A percentile compares a stretch with the other conserved stretches of the same genome.
phyloP scores from a whole-genome alignment of 2,888 invertebrate genomes.

The Aricia artaxerxes region DNA sequence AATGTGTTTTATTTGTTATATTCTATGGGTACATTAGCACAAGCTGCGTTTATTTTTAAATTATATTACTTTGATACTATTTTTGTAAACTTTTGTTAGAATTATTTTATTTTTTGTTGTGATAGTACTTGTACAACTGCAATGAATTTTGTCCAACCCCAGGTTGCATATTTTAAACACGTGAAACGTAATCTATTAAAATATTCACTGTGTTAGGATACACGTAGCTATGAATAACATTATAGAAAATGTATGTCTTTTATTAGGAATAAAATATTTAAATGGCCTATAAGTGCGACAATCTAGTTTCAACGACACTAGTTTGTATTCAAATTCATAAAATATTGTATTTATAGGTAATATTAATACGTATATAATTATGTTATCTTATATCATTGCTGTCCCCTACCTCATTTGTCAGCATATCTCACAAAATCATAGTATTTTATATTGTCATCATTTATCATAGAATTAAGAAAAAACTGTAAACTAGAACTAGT shows the following conservation, averaged over 20 bases:
- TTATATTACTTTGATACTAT: conserved; percentile 1
- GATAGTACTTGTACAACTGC: background rate
- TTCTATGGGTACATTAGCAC: background rate
- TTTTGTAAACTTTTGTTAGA: background rate
- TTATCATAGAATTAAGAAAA: conserved; percentile 14
- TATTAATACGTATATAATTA: background rate
- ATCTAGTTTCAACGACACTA: conserved; percentile 12
- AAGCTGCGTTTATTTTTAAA: background rate
- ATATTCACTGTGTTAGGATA: conserved; percentile 27
- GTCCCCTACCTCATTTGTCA: conserved; percentile 56
- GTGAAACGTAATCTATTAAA: conserved; percentile 16
- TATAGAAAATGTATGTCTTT: conserved; percentile 3
- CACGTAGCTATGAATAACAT: background rate
- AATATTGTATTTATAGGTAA: background rate
- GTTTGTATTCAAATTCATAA: background rate
- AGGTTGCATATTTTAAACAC: background rate
- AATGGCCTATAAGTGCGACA: conserved; percentile 27
- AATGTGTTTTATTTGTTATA: background rate
- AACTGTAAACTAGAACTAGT: conserved; percentile 52
- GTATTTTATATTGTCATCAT: conserved; percentile 16
- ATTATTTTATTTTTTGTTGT: background rate
- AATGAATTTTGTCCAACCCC: background rate
- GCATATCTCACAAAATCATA: conserved; percentile 51
- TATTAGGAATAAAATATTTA: conserved; percentile 4
- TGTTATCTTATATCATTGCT: conserved; percentile 35